Percentiles rank a stretch among this genome's conserved stretches.
phyloP scores from a whole-genome alignment of 2,888 invertebrate genomes.

The Dasypolia templi region DNA sequence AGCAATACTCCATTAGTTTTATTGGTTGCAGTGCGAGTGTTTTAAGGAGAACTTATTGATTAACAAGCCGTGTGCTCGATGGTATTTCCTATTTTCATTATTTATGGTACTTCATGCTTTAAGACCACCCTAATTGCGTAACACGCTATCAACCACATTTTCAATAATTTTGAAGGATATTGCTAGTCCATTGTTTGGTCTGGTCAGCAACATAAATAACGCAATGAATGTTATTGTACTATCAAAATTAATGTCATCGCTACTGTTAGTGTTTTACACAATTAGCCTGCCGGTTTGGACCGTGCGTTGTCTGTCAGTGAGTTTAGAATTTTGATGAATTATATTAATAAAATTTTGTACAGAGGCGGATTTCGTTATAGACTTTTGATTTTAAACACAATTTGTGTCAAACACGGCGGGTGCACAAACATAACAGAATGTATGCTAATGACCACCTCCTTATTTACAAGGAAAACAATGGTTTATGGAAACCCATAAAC shows the following conservation, averaged over 20 bases:
- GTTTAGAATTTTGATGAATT: background rate
- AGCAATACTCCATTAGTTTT: background rate
- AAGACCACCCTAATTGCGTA: no score
- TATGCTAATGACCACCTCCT: background rate
- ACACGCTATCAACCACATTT: no score
- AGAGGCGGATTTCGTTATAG: background rate
- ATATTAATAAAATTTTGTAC: background rate
- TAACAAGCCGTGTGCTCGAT: background rate
- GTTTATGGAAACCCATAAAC: background rate
- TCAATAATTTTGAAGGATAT: no score
- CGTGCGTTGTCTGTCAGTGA: background rate
- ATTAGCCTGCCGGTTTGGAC: no score
- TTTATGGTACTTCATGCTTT: background rate
- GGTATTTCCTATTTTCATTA: background rate
- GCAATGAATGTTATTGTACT: no score
- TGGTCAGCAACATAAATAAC: no score
- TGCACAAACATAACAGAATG: background rate
- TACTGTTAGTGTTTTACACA: no score
- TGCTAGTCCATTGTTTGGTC: no score
- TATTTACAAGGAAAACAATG: slow-evolving; percentile 20
- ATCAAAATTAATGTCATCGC: no score
- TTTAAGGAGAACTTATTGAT: background rate
- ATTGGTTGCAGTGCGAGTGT: background rate
- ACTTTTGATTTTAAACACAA: background rate
- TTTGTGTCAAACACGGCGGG: background rate